Evolutionary conservation across 2,888 invertebrate species (phyloP), one percentile per base, ranked within the genome.

Genomic region (Timema podura): DNA sequence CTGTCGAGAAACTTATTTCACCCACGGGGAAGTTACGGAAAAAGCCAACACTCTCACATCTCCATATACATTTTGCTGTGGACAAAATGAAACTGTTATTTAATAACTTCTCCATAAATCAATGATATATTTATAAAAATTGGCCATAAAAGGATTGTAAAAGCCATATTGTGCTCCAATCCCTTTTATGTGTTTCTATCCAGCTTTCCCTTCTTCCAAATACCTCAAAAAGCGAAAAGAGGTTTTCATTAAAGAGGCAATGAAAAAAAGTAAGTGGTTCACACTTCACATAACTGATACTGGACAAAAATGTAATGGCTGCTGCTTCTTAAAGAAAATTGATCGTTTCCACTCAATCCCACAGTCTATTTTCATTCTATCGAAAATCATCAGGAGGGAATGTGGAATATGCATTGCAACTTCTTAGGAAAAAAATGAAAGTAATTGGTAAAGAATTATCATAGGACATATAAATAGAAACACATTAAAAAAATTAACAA

Each of bases 1-100:
- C 93, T 70, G 85, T 83, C 0, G 91, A 89, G 80, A 92, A 92
- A 64, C 85, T 85, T 5, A 88, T 82, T 57, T 85, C 84, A 30
- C 84, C 83, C 44, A 88, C 83, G 0, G 84, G 79, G 16, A 88
- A 78, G 74, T 87, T 82, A 67, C 87, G 84, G 76, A 90, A 92
- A 70, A 81, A 85, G 0, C 88, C 88, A 44, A 86, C 82, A 47
- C 85, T 86, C 48, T 86, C 83, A 77, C 90, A 91, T 70, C 79
- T 83, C 92, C 93, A 93, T n/a, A 73, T 64, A 65, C 57, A 68
- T 66, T 67, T 59, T 66, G 70, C n/a, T 73, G 78, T 76, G 73
- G 68, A 54, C 68, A 66, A 65, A 61, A 57, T 47, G 67, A 59
- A 74, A 61, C 30, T 30, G 30, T 30, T 30, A 30, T 30, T 3